A percentile compares a stretch with the other conserved stretches of the same genome.
These are phyloP conservation scores for Labeo rohita DNA, from an alignment of 2,113 vertebrate genomes.

Conservation along the genomic window DNA sequence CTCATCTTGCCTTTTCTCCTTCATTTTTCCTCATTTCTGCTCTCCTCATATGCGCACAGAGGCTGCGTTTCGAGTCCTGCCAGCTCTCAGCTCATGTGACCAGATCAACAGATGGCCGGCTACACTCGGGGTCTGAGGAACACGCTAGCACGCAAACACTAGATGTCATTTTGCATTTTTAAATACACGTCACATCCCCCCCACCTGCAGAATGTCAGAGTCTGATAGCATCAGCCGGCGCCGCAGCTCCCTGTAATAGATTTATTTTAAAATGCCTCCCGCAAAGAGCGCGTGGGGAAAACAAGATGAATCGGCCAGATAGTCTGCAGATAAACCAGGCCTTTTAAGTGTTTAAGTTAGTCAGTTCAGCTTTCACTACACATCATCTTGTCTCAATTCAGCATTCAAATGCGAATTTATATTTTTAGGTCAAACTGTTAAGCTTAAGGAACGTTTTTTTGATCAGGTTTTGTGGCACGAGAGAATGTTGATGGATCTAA, in stretches of 20 bases:
- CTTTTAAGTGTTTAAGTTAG: conserved; percentile 16
- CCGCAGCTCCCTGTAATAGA: conserved; percentile 58
- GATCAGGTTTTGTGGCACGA: background rate
- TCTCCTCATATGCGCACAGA: conserved; percentile 69
- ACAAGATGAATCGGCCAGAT: conserved; percentile 50
- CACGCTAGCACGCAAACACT: conserved; percentile 71
- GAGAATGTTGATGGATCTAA: conserved; percentile 27
- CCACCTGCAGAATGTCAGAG: conserved; percentile 73
- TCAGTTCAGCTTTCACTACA: background rate
- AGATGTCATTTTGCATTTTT: conserved; percentile 80
- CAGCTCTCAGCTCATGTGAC: conserved; percentile 80
- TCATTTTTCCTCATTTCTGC: conserved; percentile 9
- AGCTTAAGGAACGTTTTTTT: background rate
- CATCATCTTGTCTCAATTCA: background rate
- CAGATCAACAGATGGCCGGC: conserved; percentile 80
- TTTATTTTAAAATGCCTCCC: conserved; percentile 65
- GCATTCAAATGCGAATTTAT: background rate
- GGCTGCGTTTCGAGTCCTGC: conserved; percentile 80
- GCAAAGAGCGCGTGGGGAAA: conserved; percentile 62
- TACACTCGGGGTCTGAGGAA: conserved; percentile 69
- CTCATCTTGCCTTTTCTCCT: background rate
- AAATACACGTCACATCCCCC: conserved; percentile 68
- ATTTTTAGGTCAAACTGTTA: conserved; percentile 17
- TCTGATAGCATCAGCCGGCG: conserved; percentile 63
- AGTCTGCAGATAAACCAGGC: conserved; percentile 14